Percentiles rank a stretch among this genome's conserved stretches.
phyloP scores from a whole-genome alignment of 1,140 invertebrate genomes.

The Anadara kagoshimensis region DNA sequence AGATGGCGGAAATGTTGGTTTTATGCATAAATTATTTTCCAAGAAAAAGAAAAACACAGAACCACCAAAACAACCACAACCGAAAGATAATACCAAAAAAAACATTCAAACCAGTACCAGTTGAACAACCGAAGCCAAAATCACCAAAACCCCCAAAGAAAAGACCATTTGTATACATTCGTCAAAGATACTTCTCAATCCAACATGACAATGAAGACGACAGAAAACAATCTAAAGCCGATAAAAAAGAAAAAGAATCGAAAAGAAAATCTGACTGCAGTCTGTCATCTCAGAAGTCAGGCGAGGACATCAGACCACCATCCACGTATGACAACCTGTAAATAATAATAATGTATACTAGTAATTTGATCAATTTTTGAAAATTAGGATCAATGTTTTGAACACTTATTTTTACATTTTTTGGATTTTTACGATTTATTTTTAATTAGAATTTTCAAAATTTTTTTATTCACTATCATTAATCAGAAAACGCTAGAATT shows the following conservation, averaged over 20 bases:
- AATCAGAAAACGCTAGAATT: too few relatives aligned
- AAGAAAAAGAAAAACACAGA: conserved; percentile 59
- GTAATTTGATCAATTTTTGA: too few relatives aligned
- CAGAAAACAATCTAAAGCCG: background rate
- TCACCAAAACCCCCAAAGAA: conserved; percentile 49
- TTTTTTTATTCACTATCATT: too few relatives aligned
- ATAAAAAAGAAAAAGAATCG: background rate
- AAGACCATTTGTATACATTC: conserved; percentile 65
- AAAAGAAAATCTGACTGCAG: conserved; percentile 1
- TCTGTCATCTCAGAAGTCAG: background rate
- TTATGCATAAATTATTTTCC: conserved; percentile 66
- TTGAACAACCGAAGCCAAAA: conserved; percentile 42
- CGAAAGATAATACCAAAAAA: conserved; percentile 25
- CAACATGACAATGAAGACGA: conserved; percentile 63
- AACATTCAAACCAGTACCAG: conserved; percentile 29
- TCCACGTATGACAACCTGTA: conserved; percentile 26
- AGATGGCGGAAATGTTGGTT: conserved; percentile 46
- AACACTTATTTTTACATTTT: too few relatives aligned
- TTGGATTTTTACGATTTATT: too few relatives aligned
- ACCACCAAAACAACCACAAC: conserved; percentile 34
- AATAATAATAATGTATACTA: too few relatives aligned
- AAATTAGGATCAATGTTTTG: too few relatives aligned
- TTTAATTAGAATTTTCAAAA: too few relatives aligned
- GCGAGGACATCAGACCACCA: background rate
- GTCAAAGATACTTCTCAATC: conserved; percentile 63